Base-by-base conservation (phyloP, 2,888 invertebrate genomes). In the Nomada lathburiana region DNA sequence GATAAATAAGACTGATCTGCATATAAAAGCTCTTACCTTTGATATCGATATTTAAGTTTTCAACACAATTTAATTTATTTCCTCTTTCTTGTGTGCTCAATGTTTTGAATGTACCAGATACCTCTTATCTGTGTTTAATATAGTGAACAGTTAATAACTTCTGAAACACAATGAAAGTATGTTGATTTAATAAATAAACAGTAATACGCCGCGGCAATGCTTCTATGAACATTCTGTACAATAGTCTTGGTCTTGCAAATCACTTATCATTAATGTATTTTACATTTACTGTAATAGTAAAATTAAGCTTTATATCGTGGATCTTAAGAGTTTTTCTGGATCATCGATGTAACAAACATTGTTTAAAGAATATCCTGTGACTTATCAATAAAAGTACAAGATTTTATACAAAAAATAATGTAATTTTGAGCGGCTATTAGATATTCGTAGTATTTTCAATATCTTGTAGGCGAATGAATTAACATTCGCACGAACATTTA, bases 1-100 rank as follows among this genome's bases (percentile, higher is more conserved):
- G 75, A 72, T 64, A 53, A 60, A 82, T 68, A 83, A 83, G 82
- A 82, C 83, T 83, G 83, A 83, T 78, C 83, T 55, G 53, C 60
- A 64, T 72, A 68, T 42, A 69, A 53, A 76, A 36, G 47, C 18
- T 36, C 29, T 71, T 63, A 67, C 5, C 71, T 72, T 82, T 64
- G 67, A 80, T 67, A 68, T 68, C 42, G 7, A 69, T 80, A 80
- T 67, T 81, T 80, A 68, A 42, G 64, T 76, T 81, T 44, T 18
- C 29, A 52, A 55, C n/a, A 60, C 18, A 20, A 23, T 72, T 64
- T 81, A 72, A 76, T 71, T 72, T 71, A 68, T 50, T 60, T 59
- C 47, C 52, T 42, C n/a, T n/a, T 67, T 75, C 62, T 80, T 63
- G 71, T 71, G 59, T 47, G 47, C 64, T 50, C 67, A 76, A 55